Conservation (phyloP, 2,113 vertebrate species). For the Oryctolagus cuniculus region DNA sequence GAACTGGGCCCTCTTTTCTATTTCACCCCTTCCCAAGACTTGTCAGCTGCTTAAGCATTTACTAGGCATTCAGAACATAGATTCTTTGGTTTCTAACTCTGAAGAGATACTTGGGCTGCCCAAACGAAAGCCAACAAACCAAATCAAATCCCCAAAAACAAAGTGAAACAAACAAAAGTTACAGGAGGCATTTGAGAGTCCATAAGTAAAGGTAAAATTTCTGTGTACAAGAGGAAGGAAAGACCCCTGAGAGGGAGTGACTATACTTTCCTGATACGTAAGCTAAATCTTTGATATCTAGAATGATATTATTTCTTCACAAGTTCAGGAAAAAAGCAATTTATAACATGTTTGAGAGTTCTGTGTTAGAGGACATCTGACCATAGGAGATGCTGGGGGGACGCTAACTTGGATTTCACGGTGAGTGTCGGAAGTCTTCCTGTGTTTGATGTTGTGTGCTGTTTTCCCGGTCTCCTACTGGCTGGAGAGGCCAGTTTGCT, state of each 20-base stretch:
- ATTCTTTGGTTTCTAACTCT: slow-evolving; percentile 32
- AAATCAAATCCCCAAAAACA: too few relatives aligned
- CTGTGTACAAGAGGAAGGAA: neutral
- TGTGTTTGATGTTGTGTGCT: neutral
- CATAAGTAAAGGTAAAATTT: slow-evolving; percentile 22
- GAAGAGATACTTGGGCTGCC: neutral
- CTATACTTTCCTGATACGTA: neutral
- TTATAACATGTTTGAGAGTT: neutral
- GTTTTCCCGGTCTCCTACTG: neutral
- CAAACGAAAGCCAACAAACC: neutral
- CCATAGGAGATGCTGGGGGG: neutral
- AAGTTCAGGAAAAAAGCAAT: neutral
- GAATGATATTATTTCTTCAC: neutral
- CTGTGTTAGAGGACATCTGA: neutral
- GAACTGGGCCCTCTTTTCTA: neutral
- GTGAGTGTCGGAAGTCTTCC: neutral
- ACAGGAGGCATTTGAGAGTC: neutral
- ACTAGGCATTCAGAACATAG: slow-evolving; percentile 1
- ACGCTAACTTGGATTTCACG: neutral
- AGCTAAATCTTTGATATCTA: slow-evolving; percentile 20
- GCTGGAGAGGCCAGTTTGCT: neutral
- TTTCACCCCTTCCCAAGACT: neutral
- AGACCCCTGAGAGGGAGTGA: neutral
- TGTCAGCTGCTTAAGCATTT: slow-evolving; percentile 14
- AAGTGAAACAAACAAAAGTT: neutral